Base-by-base conservation (phyloP, 2,888 invertebrate species). In the Scaptomyza cyrtandrae region DNA sequence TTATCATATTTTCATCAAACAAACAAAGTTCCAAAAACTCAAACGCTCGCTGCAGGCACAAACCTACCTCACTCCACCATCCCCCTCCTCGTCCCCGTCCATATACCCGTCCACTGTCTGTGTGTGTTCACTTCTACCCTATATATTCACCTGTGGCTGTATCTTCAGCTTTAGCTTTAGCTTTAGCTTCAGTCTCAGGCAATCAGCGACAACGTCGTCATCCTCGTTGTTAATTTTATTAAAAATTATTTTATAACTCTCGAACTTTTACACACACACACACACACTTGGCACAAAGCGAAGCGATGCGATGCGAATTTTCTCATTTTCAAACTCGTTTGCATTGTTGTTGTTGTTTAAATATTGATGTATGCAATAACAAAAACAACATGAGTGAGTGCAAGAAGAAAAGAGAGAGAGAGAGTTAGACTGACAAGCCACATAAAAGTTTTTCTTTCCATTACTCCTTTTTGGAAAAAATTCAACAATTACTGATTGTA, bases 1-100 rank as follows among this genome's bases (percentile, higher is more conserved):
- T 91, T 91, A 91, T 91, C 91, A 91, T 91, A 91, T 91, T 91
- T 90, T 89, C 89, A 89, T 86, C 89, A 90, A 89, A 86, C 86
- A 89, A 78, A 83, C 88, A 89, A 88, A 88, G 86, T 88, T 88
- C 76, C 73, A 69, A 86, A 75, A 82, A 85, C 82, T 78, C 79
- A 71, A 66, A 63, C 82, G 64, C 48, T 62, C 57, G 71, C 80
- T 75, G 45, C 49, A 65, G 69, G 79, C 72, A 56, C 33, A 64
- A 46, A 46, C 24, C 24, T 24, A 1, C 1, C 24, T 24, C 24
- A 1, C 1, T n/a, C n/a, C n/a, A n/a, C n/a, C n/a, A n/a, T n/a
- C 19, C 19, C 27, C 39, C 27, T 41, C n/a, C n/a, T n/a, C n/a
- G 3, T 11, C 24, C 24, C 14, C 29, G 1, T 6, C n/a, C n/a